Evolutionary conservation across 53 echinoderm and acorn worm genomes (phyloP).

Genomic region (Paracentrotus lividus): DNA sequence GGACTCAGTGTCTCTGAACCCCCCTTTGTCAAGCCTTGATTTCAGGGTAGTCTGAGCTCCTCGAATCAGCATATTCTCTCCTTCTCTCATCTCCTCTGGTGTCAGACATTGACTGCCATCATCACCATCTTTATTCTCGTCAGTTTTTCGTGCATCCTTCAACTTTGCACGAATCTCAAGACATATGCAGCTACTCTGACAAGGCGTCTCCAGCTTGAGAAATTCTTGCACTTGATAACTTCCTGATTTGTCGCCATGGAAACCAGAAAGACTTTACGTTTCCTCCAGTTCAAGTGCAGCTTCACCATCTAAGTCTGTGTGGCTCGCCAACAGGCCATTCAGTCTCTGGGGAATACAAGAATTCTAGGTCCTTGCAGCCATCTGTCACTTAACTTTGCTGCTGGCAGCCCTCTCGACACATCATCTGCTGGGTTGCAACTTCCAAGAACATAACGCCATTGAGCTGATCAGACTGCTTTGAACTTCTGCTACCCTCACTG

Average conservation of each 20-base stretch:
- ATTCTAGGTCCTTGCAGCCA: not conserved
- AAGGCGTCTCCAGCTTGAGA: not conserved
- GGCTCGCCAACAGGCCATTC: not conserved
- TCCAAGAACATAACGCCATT: not conserved
- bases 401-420: not conserved
- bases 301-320: not conserved
- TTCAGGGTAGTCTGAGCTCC: constrained; percentile 1
- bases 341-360: not conserved
- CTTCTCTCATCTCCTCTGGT: not conserved
- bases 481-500: not conserved
- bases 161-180: not conserved
- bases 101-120: constrained; percentile 1
- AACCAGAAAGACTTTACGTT: not conserved
- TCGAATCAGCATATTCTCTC: too few species aligned
- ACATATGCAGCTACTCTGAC: not conserved
- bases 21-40: not conserved
- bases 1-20: too few species aligned
- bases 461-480: not conserved
- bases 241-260: not conserved
- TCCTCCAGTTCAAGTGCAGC: not conserved
- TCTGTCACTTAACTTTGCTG: not conserved
- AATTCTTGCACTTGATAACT: not conserved
- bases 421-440: not conserved
- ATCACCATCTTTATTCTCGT: not conserved
- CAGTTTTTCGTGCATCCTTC: not conserved